Conservation (phyloP, 2,888 invertebrate species). For the Agrochola macilenta region DNA sequence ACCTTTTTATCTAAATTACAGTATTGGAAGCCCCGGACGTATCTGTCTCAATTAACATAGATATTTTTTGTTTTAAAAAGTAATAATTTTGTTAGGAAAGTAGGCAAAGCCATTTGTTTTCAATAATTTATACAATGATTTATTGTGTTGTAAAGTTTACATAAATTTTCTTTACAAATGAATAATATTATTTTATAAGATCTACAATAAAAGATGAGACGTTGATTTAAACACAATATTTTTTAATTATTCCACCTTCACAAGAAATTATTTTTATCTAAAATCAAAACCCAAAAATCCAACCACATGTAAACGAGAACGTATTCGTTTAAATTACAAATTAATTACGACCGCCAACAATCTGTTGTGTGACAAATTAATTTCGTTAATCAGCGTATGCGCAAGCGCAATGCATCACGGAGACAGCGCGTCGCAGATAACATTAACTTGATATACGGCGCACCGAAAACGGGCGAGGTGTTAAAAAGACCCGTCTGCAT, state of each 20-base stretch:
- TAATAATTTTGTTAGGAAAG: slow-evolving; percentile 61
- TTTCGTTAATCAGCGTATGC: slow-evolving; percentile 87
- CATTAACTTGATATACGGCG: slow-evolving; percentile 87
- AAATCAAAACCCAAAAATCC: slow-evolving; percentile 36
- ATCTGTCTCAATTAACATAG: slow-evolving; percentile 84
- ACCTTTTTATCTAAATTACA: slow-evolving; percentile 87
- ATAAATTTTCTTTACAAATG: not conserved
- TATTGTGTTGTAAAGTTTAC: slow-evolving; percentile 25
- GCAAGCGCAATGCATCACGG: slow-evolving; percentile 86
- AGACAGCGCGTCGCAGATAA: slow-evolving; percentile 86
- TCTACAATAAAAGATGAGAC: slow-evolving; percentile 1
- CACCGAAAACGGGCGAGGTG: slow-evolving; percentile 78
- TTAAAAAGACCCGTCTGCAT: slow-evolving; percentile 75
- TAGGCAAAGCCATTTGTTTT: slow-evolving; percentile 61
- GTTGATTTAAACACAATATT: slow-evolving; percentile 7
- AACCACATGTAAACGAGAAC: slow-evolving; percentile 53
- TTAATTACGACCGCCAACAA: slow-evolving; percentile 77
- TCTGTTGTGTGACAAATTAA: slow-evolving; percentile 86
- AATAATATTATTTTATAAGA: not conserved
- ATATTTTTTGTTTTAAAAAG: slow-evolving; percentile 66
- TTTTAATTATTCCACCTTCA: slow-evolving; percentile 6
- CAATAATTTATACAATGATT: slow-evolving; percentile 48
- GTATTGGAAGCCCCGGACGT: slow-evolving; percentile 85
- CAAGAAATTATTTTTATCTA: slow-evolving; percentile 13
- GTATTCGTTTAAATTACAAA: slow-evolving; percentile 76